Base-by-base conservation (phyloP, 2,113 vertebrate genomes). In the Ceuthmochares aereus region DNA sequence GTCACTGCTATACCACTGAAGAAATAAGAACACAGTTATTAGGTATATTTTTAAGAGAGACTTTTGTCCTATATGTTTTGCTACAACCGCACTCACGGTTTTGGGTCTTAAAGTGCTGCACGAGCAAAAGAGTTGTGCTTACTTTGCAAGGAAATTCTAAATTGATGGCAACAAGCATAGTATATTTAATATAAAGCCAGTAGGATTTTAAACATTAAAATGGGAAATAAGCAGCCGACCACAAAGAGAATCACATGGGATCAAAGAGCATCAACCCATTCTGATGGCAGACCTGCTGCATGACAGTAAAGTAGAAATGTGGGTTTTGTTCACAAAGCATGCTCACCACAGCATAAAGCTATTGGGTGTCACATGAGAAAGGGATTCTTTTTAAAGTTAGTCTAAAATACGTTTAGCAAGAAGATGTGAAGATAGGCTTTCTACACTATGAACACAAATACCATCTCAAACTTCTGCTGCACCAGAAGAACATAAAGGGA, bases 41-140 rank as follows among this genome's bases (percentile, higher is more conserved):
- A 78, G 45, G 93, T 56, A 64, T 23, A 89, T 78, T 95, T 95
- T 87, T 75, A 90, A n/a, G 7, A 14, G 26, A 40, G 43, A 51
- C 16, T 30, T 66, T 37, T 45, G 29, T 62, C 27, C 26, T 4
- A 1, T 30, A 26, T 14, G 9, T 40, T 67, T 77, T 93, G 69
- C 27, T 68, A 10, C 15, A 87, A 30, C n/a, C 29, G 14, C 51
- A 60, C 21, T 78, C 56, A 6, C 8, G 18, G 37, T 45, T 74
- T 90, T 56, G 64, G 2, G 5, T 59, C 43, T 86, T 32, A 27
- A 26, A 25, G 32, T 37, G 20, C 17, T 81, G 47, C 52, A 43
- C 25, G 43, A 87, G 23, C 15, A 69, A 54, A 58, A 74, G 14
- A 30, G 32, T 69, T 86, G 30, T 36, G 52, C 64, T 80, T 59